Base-by-base conservation (phyloP, 2,888 invertebrate species). In the Oconnorella tubifera region DNA sequence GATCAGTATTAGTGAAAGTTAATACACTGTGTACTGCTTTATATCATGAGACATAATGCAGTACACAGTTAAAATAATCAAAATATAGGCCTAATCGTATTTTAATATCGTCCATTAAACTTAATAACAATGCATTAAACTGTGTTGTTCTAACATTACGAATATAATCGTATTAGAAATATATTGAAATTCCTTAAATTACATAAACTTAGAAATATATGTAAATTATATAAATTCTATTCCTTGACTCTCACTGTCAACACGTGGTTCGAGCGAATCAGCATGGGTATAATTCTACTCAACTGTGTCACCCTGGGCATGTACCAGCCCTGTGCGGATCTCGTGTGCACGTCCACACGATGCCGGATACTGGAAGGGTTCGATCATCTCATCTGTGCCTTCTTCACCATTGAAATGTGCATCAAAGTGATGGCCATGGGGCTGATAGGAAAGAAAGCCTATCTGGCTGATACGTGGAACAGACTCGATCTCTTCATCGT, bases 401-500 rank as follows among this genome's bases (percentile, higher is more conserved):
- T 97, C 86, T 99, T 99, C 85, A 89, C 96, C 59, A 83, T 96
- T 80, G 99, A 99, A 85, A 93, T 99, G 97, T 88, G 90, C 72
- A 91, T 99, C 82, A 99, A 99, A 86, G 92, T 98, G 89, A 88
- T 94, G 62, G 99, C 98, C 48, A 96, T 99, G 94, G 89, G 97
- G 70, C 90, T 90, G 77, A 27, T 95, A 28, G 83, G 83, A 25
- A 90, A 90, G 79, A 90, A 92, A 62, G 90, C 96, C 19, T 99
- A 99, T 83, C 86, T 99, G 79, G 95, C 94, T 0, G 99, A 99
- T 83, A 92, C 96, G 25, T 99, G 99, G 99, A 99, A 99, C 84
- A 88, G 96, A 76, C 87, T 99, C 78, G 99, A 99, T 85, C 91
- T 90, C 85, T 97, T 99, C 85, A 99, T 99, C 79, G 98, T 99